Evolutionary conservation across 2,797 vertebrate genomes (phyloP).

Genomic region (Anomalospiza imberbis): DNA sequence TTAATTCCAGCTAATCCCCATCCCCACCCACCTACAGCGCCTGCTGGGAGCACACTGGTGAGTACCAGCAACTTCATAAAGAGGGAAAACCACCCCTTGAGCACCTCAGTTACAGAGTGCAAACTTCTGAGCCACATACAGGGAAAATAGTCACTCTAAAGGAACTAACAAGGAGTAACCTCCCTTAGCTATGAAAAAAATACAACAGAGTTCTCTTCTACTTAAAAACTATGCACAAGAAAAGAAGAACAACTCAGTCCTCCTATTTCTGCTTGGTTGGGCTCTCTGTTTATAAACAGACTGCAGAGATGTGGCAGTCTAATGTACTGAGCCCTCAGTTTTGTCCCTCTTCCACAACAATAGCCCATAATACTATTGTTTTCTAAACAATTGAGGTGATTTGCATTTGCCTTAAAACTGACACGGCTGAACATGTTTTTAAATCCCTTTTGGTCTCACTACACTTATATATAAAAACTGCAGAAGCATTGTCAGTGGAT

Average conservation of each 20-base stretch:
- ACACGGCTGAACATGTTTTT: neutral
- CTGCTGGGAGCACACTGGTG: neutral
- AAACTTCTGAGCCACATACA: neutral
- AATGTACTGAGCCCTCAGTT: neutral
- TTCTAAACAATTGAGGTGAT: neutral
- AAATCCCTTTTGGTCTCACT: neutral
- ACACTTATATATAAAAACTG: neutral
- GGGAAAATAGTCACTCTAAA: neutral
- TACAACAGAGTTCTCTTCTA: neutral
- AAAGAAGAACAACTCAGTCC: neutral
- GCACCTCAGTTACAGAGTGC: neutral
- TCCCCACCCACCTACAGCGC: accelerated
- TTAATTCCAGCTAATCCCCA: neutral
- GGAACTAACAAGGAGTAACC: neutral
- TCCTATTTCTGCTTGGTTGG: neutral
- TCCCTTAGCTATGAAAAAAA: no score
- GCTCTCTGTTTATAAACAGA: neutral
- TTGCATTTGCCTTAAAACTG: neutral
- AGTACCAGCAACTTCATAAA: neutral
- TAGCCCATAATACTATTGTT: neutral
- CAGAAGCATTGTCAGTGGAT: accelerated
- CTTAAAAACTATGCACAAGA: neutral
- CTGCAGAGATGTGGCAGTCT: neutral
- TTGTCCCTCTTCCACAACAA: neutral
- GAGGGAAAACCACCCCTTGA: neutral